Conservation (phyloP, 2,888 invertebrate genomes). For the Leptarthrus brevirostris region DNA sequence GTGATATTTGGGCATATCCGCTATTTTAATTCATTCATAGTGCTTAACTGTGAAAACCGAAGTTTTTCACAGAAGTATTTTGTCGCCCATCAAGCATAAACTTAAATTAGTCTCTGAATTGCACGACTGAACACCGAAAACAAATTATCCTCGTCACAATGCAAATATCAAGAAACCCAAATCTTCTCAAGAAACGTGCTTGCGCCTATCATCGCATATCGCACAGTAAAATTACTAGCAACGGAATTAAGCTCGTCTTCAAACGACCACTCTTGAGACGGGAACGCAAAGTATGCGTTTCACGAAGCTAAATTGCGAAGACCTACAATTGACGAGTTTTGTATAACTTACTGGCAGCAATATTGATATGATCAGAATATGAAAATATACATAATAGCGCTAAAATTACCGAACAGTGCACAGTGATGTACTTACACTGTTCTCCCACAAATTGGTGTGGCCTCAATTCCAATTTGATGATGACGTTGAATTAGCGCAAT, state of each 20-base stretch:
- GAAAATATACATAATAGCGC: constrained; percentile 15
- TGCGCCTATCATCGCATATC: background rate
- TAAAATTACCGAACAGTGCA: constrained; percentile 17
- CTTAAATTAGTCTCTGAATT: background rate
- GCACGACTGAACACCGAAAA: constrained; percentile 19
- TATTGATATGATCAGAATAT: constrained; percentile 18
- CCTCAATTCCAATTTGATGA: constrained; percentile 27
- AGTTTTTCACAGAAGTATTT: background rate
- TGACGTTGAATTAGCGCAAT: constrained; percentile 2
- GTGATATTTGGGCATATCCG: too few species aligned
- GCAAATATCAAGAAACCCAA: background rate
- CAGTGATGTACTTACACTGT: background rate
- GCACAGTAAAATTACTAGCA: background rate
- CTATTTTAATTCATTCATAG: too few species aligned
- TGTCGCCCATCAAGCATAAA: background rate
- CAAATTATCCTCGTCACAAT: background rate
- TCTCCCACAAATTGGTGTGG: constrained; percentile 33
- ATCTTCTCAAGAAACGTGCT: constrained; percentile 13
- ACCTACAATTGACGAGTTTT: constrained; percentile 14
- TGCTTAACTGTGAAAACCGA: too few species aligned
- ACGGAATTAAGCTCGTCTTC: background rate
- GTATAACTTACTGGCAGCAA: background rate
- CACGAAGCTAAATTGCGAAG: background rate
- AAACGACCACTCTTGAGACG: background rate
- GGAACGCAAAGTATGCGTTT: background rate